Evolutionary conservation across 2,888 invertebrate genomes (phyloP).

Genomic region (Mellilla xanthometata): DNA sequence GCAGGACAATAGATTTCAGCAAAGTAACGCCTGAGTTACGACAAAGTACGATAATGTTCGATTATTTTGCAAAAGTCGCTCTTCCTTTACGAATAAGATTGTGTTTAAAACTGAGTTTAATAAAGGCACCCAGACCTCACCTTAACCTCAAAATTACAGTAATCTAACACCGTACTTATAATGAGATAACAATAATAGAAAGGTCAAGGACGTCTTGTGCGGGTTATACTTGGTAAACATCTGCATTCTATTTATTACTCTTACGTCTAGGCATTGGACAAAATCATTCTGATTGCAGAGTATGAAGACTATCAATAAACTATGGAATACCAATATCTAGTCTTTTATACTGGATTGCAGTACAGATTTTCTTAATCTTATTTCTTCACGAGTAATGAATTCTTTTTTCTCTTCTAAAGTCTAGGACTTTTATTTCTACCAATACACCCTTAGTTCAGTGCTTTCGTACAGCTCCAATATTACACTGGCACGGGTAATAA

Average conservation of each 20-base stretch:
- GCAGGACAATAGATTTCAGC: too few species aligned
- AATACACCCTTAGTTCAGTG: background rate
- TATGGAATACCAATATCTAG: too few species aligned
- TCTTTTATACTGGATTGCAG: too few species aligned
- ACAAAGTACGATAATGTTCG: too few species aligned
- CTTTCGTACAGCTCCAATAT: background rate
- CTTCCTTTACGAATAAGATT: background rate
- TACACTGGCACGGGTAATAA: background rate
- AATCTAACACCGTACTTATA: slow-evolving; percentile 8
- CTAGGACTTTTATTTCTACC: background rate
- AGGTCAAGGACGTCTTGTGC: slow-evolving; percentile 12
- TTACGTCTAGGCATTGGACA: too few species aligned
- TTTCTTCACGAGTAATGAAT: too few species aligned
- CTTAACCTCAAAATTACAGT: slow-evolving; percentile 20
- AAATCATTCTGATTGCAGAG: too few species aligned
- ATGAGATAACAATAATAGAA: slow-evolving; percentile 13
- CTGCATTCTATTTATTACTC: background rate
- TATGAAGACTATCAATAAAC: too few species aligned
- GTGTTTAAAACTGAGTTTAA: slow-evolving; percentile 1
- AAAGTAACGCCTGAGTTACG: too few species aligned
- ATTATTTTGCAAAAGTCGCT: too few species aligned
- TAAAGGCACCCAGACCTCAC: slow-evolving; percentile 1
- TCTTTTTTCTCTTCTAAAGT: background rate
- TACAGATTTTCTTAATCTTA: too few species aligned
- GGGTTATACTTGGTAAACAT: slow-evolving; percentile 4